A percentile compares a stretch with the other conserved stretches of the same genome.
These are phyloP conservation scores for Embiotoca jacksoni DNA, from an alignment of 2,113 vertebrate species.

Conservation along the genomic window DNA sequence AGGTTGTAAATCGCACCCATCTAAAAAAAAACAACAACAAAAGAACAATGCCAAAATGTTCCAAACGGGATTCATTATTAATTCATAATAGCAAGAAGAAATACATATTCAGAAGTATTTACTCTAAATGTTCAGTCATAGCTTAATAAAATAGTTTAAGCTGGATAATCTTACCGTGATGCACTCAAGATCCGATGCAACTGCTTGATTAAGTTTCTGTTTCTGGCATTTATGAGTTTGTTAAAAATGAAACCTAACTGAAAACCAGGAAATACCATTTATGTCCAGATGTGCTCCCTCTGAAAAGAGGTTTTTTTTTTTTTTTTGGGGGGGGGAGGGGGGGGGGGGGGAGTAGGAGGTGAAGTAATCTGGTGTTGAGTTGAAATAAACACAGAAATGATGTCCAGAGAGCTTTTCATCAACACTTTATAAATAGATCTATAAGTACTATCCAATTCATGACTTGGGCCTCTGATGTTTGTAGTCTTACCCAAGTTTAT, in stretches of 20 bases:
- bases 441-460: too few relatives aligned
- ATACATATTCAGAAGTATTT: neutral
- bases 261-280: too few relatives aligned
- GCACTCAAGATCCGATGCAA: neutral
- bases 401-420: too few relatives aligned
- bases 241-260: neutral
- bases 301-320: too few relatives aligned
- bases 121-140: neutral
- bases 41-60: neutral
- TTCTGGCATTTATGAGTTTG: neutral
- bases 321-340: too few relatives aligned
- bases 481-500: too few relatives aligned
- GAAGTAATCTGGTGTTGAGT: too few relatives aligned
- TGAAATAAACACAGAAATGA: too few relatives aligned
- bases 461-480: too few relatives aligned
- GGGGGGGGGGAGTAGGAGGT: too few relatives aligned
- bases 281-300: too few relatives aligned
- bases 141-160: neutral
- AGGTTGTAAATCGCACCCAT: slow-evolving; percentile 57
- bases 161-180: neutral
- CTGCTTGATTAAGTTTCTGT: neutral
- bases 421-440: too few relatives aligned
- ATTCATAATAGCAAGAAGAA: neutral
- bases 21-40: slow-evolving; percentile 23
- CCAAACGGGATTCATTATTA: neutral